These are phyloP conservation scores for Sialis lutaria DNA, from an alignment of 2,888 invertebrate genomes.

Conservation along the genomic window DNA sequence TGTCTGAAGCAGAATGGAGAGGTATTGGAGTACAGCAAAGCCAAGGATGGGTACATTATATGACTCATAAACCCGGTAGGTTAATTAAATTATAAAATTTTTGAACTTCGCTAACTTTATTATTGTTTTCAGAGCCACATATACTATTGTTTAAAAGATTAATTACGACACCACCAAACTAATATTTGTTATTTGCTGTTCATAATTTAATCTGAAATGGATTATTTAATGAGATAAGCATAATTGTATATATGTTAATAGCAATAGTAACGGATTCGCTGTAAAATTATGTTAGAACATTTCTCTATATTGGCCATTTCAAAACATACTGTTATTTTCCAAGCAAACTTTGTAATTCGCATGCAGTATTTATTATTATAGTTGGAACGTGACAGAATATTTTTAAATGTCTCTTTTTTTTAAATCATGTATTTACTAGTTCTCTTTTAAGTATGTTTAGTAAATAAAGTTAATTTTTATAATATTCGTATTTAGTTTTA, in stretches of 20 bases:
- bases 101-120: constrained; percentile 6
- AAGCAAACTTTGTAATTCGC: no score
- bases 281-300: no score
- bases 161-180: constrained; percentile 33
- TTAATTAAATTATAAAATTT: constrained; percentile 4
- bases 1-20: constrained; percentile 91
- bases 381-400: no score
- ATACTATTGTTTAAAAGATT: constrained; percentile 71
- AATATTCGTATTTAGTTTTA: no score
- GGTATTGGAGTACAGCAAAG: constrained; percentile 90
- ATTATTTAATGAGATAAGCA: not conserved
- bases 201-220: not conserved
- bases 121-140: constrained; percentile 60
- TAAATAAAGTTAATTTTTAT: no score
- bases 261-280: not conserved
- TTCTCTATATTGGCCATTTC: no score
- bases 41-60: constrained; percentile 93
- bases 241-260: not conserved
- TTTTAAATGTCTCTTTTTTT: no score
- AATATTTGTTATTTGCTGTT: not conserved
- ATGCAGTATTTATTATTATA: no score
- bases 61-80: constrained; percentile 85
- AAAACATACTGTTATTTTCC: no score
- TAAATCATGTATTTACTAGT: no score
- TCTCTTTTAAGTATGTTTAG: no score